Evolutionary conservation across 2,113 vertebrate species (phyloP), one percentile per base, ranked within the genome.

Genomic region (Psilopsiagon aurifrons): DNA sequence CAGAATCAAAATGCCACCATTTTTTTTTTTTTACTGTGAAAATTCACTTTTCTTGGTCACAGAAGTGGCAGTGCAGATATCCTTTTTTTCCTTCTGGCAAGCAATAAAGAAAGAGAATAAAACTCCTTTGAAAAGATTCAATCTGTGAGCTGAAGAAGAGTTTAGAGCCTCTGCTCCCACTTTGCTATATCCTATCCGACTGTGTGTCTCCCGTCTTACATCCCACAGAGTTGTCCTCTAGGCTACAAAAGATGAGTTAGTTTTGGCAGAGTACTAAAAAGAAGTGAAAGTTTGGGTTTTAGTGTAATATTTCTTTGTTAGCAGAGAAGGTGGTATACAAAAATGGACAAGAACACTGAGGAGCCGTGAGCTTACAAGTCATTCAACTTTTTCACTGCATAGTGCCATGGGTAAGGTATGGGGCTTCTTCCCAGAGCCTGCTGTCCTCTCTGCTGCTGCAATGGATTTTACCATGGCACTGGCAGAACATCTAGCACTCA

Each of bases 331-430:
- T 28, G 24, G 14, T 17, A n/a, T 11, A 39, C 4, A 13, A 43
- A 62, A 69, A 57, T 2, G 16, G 46, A 83, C 1, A 2, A 28
- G 68, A 83, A 11, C 24, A 52, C 59, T 11, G 18, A 41, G 35
- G 14, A 68, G 46, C 39, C 69, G 52, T 0, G 6, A 76, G 57
- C 62, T 75, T 2, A 0, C 25, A 62, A 90, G 35, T 41, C 44
- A 28, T 37, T 62, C 52, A 33, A 11, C 41, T 71, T 73, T 81
- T 71, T 51, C 24, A 35, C 33, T 31, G 43, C 24, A 3, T 25
- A 18, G 7, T 22, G 39, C 35, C 22, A 23, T 1, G 18, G 49
- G 46, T n/a, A 31, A 74, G 22, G 14, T 4, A 17, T 0, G 0
- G 49, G 39, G 24, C 35, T 75, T 69, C 29, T 52, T 60, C 78